Evolutionary conservation across 2,888 invertebrate species (phyloP).

Genomic region (Thecophora atra): DNA sequence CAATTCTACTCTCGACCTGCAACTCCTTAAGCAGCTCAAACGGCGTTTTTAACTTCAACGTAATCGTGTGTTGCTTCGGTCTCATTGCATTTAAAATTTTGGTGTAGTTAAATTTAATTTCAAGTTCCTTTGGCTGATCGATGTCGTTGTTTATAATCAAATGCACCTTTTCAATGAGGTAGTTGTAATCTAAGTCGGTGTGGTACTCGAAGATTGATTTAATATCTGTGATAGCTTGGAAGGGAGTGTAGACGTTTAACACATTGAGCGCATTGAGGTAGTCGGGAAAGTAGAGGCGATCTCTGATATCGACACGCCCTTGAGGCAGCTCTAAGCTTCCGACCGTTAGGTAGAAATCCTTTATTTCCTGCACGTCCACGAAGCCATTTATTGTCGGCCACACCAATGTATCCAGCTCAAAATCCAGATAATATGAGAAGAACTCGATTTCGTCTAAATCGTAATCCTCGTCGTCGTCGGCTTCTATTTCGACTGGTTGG

Average conservation of each 20-base stretch:
- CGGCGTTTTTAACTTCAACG: conserved; percentile 69
- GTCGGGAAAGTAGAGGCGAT: conserved; percentile 70
- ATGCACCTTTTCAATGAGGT: conserved; percentile 67
- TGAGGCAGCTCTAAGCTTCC: conserved; percentile 69
- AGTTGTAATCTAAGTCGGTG: conserved; percentile 63
- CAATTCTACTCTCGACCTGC: conserved; percentile 65
- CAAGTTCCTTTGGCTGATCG: conserved; percentile 61
- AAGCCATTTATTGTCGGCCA: conserved; percentile 71
- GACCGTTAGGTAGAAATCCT: conserved; percentile 66
- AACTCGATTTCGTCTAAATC: conserved; percentile 64
- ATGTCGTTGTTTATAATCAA: conserved; percentile 66
- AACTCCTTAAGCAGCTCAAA: conserved; percentile 68
- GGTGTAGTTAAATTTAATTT: conserved; percentile 68
- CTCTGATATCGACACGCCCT: conserved; percentile 69
- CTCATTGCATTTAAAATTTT: conserved; percentile 62
- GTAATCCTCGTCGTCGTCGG: conserved; percentile 50
- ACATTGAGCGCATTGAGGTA: conserved; percentile 67
- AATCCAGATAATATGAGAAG: conserved; percentile 68
- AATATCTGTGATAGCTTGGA: conserved; percentile 65
- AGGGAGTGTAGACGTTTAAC: conserved; percentile 70
- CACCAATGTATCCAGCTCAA: conserved; percentile 69
- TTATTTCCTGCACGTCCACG: conserved; percentile 69
- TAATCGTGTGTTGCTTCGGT: conserved; percentile 66
- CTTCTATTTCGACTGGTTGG: conserved; percentile 49
- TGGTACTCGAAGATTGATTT: conserved; percentile 68